Evolutionary conservation across 2,888 invertebrate genomes (phyloP), one percentile per base, ranked within the genome.

Genomic region (Heliconius hortense): DNA sequence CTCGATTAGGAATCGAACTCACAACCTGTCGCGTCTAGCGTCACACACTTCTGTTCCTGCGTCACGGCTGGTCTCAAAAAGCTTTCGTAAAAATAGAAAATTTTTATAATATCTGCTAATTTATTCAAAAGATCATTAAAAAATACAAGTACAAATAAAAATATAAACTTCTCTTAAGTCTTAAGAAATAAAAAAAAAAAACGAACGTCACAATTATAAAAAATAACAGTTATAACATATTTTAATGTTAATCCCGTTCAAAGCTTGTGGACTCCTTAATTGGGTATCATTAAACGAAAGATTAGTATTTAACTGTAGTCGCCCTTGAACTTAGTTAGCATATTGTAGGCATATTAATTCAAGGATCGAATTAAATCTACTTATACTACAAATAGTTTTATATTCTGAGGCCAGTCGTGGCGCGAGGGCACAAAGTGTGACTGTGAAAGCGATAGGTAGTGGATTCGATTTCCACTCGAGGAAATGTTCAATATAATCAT

Each of bases 291-390:
- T 69, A 69, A 69, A 35, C 31, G 15, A 56, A 35, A 69, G 56
- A 69, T 56, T n/a, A 28, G n/a, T 53, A 35, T 69, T 68, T 56
- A 69, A 31, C 10, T 31, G n/a, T 2, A 53, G 68, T 39, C 66
- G 66, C 69, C n/a, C 69, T 69, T 69, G 69, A 69, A 69, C 69
- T 69, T 56, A 56, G 69, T 56, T 56, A 69, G 31, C 69, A 56
- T 53, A 56, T 53, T n/a, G 56, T 69, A 31, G n/a, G 69, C 56
- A 56, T 69, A 69, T 68, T 68, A 31, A 53, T 69, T 56, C 56
- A 69, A 56, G 53, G n/a, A 15, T 31, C 4, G 31, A 69, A 69
- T 56, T 69, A 56, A 69, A 69, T 53, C 2, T 31, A n/a, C n/a
- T n/a, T n/a, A n/a, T n/a, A 31, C 24, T 69, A 35, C 7, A 56